Percentiles rank a stretch among this genome's conserved stretches.
phyloP scores from a whole-genome alignment of 2,797 vertebrate species.

The Discoglossus pictus region DNA sequence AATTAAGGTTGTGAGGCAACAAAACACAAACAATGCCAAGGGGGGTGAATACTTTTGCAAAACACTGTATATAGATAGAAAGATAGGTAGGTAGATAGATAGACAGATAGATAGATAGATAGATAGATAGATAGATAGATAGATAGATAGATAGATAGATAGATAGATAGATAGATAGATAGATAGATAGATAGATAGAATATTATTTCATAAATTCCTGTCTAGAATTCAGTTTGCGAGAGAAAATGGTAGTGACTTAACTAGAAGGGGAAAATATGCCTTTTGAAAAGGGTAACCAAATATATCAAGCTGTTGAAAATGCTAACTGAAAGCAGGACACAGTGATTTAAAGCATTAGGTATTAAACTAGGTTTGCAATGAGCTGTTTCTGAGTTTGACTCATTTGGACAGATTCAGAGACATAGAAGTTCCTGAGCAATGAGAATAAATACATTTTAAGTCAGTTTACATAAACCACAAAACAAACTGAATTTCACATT shows the following conservation, averaged over 20 bases:
- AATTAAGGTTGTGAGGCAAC: too few species aligned
- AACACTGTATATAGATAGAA: too few species aligned
- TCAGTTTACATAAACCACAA: constrained; percentile 33
- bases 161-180: too few species aligned
- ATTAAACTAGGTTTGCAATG: constrained; percentile 28
- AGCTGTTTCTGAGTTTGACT: constrained; percentile 35
- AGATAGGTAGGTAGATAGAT: too few species aligned
- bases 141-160: too few species aligned
- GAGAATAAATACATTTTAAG: constrained; percentile 44
- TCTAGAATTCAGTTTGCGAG: too few species aligned
- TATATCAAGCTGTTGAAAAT: constrained; percentile 7
- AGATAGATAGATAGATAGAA: too few species aligned
- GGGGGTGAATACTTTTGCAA: too few species aligned
- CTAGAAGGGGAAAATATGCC: background rate
- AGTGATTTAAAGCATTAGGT: constrained; percentile 27
- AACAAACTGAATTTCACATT: constrained; percentile 36
- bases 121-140: too few species aligned
- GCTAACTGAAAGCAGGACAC: background rate
- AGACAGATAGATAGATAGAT: too few species aligned
- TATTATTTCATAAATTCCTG: too few species aligned
- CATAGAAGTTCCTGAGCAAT: constrained; percentile 31
- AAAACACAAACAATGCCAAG: too few species aligned
- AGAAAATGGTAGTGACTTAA: background rate
- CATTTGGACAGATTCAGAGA: constrained; percentile 30
- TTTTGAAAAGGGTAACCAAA: background rate